Conservation (phyloP, 35 echinoderm and acorn worm genomes). For the Diadema setosum region DNA sequence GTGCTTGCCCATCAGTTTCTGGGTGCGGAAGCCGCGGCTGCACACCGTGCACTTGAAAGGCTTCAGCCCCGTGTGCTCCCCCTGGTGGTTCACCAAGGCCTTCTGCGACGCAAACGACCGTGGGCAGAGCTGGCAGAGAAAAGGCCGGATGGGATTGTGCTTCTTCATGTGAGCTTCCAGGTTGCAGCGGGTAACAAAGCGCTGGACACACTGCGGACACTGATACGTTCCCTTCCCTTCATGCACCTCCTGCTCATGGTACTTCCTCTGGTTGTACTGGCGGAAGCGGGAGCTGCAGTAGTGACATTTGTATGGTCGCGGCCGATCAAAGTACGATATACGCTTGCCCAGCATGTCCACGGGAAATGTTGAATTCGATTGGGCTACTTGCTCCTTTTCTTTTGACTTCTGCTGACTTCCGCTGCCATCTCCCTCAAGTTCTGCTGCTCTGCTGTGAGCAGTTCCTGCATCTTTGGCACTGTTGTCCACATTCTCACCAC, state of each 20-base stretch:
- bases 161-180: neutral
- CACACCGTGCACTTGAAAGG: conserved; percentile 8
- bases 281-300: neutral
- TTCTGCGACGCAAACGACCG: neutral
- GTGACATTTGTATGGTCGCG: neutral
- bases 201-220: neutral
- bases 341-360: conserved; percentile 9
- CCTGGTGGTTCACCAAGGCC: neutral
- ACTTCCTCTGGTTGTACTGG: neutral
- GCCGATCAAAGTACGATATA: neutral
- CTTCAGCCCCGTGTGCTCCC: conserved; percentile 1
- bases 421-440: neutral
- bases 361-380: neutral
- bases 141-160: neutral
- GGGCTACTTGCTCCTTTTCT: neutral
- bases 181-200: neutral
- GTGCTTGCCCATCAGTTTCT: conserved; percentile 14
- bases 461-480: neutral
- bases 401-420: neutral
- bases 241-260: neutral
- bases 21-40: neutral
- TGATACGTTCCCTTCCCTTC: neutral
- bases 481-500: neutral
- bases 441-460: neutral
- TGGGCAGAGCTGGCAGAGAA: neutral